Base-by-base conservation (phyloP, 30 jellyfish, hydroid and myxozoan genomes). In the Calvadosia cruxmelitensis region DNA sequence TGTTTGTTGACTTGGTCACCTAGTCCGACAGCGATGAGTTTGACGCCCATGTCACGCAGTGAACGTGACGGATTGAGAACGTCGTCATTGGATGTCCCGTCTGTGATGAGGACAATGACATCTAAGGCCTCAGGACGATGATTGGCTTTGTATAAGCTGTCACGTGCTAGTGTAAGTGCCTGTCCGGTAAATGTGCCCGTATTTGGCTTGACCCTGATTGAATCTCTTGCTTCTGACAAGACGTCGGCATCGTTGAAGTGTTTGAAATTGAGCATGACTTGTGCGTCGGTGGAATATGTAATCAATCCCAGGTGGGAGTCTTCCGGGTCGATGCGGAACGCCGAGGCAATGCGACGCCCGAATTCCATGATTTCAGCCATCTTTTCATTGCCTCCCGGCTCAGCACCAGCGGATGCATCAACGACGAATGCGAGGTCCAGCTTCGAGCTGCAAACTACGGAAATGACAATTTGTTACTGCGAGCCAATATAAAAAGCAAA, bases 341-440 rank as follows among this genome's bases (percentile, higher is more conserved):
- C 96, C 29, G 96, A 80, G 1, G 96, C 96, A 7, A 87, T 89
- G 33, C 96, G 78, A 29, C 96, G 81, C 28, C 93, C 96, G 71
- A 87, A 87, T 61, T 87, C 96, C 83, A 84, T 79, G 28, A 86
- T 84, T 65, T 87, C 96, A 3, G 94, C 94, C 96, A 87, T 87
- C 76, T 87, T 87, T 23, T 87, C 96, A 57, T 87, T 87, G 71
- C 96, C 96, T 32, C 94, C 94, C 72, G 81, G 96, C 80, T 87
- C 96, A 48, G 96, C 86, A 3, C 96, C 96, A 31, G 96, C 96
- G 42, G 94, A 80, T 7, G 96, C 96, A 66, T 87, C 96, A 74
- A 87, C 75, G n/a, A 86, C 96, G 63, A 87, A 87, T 10, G 94
- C 96, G 53, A 87, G 92, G 67, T 87, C 96, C 49, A 87, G 87